These are phyloP conservation scores for Lucinisca nassula DNA, from an alignment of 2,888 invertebrate species.

Conservation along the genomic window DNA sequence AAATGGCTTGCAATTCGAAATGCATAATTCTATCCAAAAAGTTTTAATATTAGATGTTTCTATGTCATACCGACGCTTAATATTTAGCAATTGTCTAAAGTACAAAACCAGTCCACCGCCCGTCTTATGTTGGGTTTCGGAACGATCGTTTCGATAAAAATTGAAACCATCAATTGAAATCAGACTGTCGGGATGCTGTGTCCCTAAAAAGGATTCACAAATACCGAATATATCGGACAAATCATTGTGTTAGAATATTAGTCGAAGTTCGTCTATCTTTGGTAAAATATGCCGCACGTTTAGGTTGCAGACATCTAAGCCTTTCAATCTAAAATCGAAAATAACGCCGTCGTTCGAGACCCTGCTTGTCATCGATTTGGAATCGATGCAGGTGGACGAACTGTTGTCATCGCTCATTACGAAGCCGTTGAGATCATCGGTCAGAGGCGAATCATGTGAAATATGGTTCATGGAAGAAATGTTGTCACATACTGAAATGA, in stretches of 20 bases:
- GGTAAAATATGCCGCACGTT: background rate
- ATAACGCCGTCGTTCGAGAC: background rate
- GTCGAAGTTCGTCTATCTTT: background rate
- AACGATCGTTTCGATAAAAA: background rate
- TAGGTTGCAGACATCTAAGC: background rate
- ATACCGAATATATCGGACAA: background rate
- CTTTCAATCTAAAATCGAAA: background rate
- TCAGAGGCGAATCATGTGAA: no score
- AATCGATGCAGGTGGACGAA: no score
- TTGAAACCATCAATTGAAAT: background rate
- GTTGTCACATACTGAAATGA: no score
- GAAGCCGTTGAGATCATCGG: no score
- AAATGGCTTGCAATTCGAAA: slow-evolving; percentile 11
- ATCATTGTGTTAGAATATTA: background rate
- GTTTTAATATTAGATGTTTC: slow-evolving; percentile 19
- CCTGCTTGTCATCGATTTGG: no score
- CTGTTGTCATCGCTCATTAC: no score
- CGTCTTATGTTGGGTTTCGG: background rate
- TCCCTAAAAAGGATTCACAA: background rate
- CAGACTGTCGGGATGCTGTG: background rate
- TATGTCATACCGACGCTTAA: background rate
- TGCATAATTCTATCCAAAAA: slow-evolving; percentile 1
- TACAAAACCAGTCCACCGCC: slow-evolving; percentile 24
- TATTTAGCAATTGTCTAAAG: background rate
- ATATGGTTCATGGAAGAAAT: no score